phyloP scores from a whole-genome alignment of 2,113 vertebrate species.

The Tyto alba region DNA sequence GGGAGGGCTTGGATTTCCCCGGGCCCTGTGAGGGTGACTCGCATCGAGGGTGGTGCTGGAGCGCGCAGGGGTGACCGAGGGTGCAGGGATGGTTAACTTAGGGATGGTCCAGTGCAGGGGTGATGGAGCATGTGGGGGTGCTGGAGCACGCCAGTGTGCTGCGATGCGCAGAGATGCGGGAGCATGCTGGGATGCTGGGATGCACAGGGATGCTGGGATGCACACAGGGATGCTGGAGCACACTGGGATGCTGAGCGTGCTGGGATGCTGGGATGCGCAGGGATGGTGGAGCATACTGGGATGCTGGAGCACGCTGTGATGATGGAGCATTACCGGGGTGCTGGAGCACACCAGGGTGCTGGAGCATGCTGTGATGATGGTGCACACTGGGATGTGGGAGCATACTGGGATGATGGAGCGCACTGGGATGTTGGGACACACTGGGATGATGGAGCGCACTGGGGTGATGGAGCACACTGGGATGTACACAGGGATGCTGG shows the following conservation, averaged over 20 bases:
- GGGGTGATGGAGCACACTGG: neutral
- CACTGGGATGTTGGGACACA: fast-evolving
- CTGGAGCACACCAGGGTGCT: too few relatives aligned
- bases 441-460: neutral
- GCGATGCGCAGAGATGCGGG: too few relatives aligned
- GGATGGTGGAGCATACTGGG: too few relatives aligned
- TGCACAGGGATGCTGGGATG: too few relatives aligned
- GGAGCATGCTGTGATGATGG: too few relatives aligned
- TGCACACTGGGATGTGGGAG: neutral
- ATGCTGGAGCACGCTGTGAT: too few relatives aligned
- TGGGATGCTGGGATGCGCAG: neutral
- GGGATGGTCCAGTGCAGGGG: too few relatives aligned
- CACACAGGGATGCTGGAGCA: neutral
- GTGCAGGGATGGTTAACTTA: too few relatives aligned
- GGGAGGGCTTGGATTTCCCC: neutral
- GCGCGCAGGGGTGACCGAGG: neutral
- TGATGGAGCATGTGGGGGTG: too few relatives aligned
- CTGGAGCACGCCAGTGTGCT: too few relatives aligned
- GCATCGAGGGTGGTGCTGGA: neutral
- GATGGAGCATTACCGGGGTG: too few relatives aligned
- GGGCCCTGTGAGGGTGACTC: neutral
- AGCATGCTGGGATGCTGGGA: fast-evolving
- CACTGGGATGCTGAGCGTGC: neutral
- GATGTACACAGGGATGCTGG: too few relatives aligned
- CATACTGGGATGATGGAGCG: neutral